Percentiles rank a stretch among this genome's conserved stretches.
phyloP scores from a whole-genome alignment of 2,888 invertebrate genomes.

The Chelonus formosanus region DNA sequence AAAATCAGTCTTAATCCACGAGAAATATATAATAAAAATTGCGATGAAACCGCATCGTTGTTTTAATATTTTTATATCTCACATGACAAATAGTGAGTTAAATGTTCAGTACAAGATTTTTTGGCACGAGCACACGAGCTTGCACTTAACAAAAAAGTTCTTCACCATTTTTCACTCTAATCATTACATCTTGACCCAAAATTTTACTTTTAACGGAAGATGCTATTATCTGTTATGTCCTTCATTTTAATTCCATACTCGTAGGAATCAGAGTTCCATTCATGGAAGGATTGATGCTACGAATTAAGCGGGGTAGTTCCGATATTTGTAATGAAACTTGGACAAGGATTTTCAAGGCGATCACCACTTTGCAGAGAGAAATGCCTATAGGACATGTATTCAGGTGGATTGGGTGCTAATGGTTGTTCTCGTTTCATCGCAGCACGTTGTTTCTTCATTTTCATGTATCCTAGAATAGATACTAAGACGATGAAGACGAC shows the following conservation, averaged over 20 bases:
- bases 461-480: constrained; percentile 83
- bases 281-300: constrained; percentile 55
- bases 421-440: constrained; percentile 75
- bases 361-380: constrained; percentile 77
- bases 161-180: no score
- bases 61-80: constrained; percentile 36
- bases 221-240: constrained; percentile 48
- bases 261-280: constrained; percentile 30
- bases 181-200: no score
- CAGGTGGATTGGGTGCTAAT: constrained; percentile 74
- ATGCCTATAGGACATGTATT: constrained; percentile 82
- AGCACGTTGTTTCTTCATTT: constrained; percentile 83
- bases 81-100: not conserved
- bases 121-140: no score
- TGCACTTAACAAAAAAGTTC: no score
- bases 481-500: constrained; percentile 86
- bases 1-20: constrained; percentile 60
- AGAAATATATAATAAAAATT: constrained; percentile 42
- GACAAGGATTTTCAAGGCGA: constrained; percentile 58
- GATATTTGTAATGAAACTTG: constrained; percentile 62
- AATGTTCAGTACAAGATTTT: no score
- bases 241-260: constrained; percentile 58
- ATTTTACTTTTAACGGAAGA: constrained; percentile 42
- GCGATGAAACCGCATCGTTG: constrained; percentile 48
- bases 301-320: constrained; percentile 58